phyloP scores from a whole-genome alignment of 2,888 invertebrate genomes.

The Orthonevra nobilis region DNA sequence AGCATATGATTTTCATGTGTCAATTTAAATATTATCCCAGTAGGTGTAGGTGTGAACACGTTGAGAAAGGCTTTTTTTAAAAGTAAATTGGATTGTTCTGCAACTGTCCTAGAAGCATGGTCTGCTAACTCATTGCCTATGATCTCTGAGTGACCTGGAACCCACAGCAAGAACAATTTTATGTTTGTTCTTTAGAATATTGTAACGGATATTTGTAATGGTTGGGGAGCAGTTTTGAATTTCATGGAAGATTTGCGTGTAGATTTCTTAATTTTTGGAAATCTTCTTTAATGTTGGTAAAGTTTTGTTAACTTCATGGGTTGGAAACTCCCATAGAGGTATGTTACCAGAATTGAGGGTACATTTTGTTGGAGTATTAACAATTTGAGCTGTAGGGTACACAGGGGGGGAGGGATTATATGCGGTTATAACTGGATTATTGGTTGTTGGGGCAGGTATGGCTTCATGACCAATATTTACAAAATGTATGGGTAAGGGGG shows the following conservation, averaged over 20 bases:
- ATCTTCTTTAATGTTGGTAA: neutral
- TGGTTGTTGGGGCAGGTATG: no score
- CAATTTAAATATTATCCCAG: no score
- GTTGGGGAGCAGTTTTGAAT: no score
- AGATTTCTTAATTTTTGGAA: neutral
- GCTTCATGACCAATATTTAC: no score
- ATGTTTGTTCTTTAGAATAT: neutral
- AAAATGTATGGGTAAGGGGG: no score
- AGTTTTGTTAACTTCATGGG: neutral
- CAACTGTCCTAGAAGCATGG: neutral
- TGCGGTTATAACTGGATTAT: no score
- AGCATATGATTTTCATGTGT: no score
- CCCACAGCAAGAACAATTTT: neutral
- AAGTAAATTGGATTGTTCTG: neutral
- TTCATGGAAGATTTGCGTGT: neutral
- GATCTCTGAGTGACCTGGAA: conserved; percentile 16
- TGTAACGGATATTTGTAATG: neutral
- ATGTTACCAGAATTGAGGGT: neutral
- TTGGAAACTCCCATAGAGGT: neutral
- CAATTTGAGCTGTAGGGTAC: no score
- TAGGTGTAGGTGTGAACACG: no score
- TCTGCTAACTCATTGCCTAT: neutral
- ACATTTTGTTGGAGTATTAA: neutral
- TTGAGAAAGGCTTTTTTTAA: no score
- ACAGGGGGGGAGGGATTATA: no score